A percentile compares a stretch with the other conserved stretches of the same genome.
Evolutionary conservation across 2,797 vertebrate species (phyloP).

Genomic region (Zalophus californianus): DNA sequence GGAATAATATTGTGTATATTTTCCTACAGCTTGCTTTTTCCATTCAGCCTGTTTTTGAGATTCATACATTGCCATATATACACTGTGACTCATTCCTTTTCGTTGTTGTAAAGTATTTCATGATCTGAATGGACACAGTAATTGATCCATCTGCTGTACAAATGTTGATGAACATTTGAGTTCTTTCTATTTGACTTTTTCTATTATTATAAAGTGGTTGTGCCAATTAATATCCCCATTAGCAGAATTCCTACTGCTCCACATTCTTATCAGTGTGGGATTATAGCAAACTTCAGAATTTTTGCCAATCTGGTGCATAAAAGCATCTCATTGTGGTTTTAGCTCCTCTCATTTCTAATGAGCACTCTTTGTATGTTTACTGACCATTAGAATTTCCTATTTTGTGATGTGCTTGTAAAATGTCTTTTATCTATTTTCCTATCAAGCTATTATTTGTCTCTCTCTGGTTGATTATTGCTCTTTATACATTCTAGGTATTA

Average conservation of each 20-base stretch:
- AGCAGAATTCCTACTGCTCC: background rate
- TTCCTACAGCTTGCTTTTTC: background rate
- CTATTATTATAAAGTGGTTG: background rate
- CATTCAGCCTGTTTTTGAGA: conserved; percentile 13
- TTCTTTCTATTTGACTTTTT: background rate
- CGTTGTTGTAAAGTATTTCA: background rate
- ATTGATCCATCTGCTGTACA: background rate
- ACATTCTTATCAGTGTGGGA: background rate
- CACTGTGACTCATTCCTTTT: background rate
- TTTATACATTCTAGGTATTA: background rate
- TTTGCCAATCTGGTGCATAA: background rate
- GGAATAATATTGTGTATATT: background rate
- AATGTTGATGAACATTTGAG: background rate
- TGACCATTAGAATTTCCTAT: background rate
- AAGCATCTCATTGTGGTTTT: background rate
- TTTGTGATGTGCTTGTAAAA: background rate
- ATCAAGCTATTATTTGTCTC: conserved; percentile 13
- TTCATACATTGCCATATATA: background rate
- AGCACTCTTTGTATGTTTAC: background rate
- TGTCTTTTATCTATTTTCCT: conserved; percentile 46
- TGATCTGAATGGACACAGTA: background rate
- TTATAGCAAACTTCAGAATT: background rate
- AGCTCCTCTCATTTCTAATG: background rate
- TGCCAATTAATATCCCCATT: background rate
- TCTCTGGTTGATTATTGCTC: background rate